These are phyloP conservation scores for Esox niger DNA, from an alignment of 2,113 vertebrate genomes.

Conservation along the genomic window DNA sequence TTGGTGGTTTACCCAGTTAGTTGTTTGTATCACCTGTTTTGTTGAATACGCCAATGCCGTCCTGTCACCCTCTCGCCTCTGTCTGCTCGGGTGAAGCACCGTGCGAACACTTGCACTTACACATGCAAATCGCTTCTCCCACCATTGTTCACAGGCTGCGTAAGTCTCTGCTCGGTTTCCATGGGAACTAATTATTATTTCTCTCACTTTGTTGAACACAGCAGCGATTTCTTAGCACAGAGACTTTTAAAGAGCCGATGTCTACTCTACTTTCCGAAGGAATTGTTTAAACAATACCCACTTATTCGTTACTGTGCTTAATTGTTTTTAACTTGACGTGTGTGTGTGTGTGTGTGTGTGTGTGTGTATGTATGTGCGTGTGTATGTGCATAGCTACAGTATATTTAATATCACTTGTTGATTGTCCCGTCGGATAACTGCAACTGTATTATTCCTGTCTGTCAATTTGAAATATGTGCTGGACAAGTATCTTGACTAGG, in stretches of 20 bases:
- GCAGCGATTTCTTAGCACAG: slow-evolving; percentile 21
- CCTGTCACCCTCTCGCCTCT: slow-evolving; percentile 11
- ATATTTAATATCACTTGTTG: not conserved
- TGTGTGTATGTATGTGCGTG: no score
- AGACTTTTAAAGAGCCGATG: slow-evolving; percentile 26
- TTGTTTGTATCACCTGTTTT: slow-evolving; percentile 18
- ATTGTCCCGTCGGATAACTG: not conserved
- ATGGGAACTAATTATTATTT: slow-evolving; percentile 51
- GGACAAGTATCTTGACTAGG: slow-evolving; percentile 8
- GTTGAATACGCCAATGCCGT: slow-evolving; percentile 24
- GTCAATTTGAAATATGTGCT: slow-evolving; percentile 17
- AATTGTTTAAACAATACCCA: slow-evolving; percentile 25
- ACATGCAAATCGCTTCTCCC: slow-evolving; percentile 28
- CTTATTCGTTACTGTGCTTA: slow-evolving; percentile 23
- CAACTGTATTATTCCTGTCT: not conserved
- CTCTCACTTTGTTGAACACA: slow-evolving; percentile 47
- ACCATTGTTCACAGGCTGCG: slow-evolving; percentile 21
- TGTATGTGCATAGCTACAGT: no score
- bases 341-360: slow-evolving; percentile 10
- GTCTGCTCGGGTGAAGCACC: not conserved
- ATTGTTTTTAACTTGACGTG: not conserved
- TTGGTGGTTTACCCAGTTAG: not conserved
- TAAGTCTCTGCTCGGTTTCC: slow-evolving; percentile 35
- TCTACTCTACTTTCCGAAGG: slow-evolving; percentile 11
- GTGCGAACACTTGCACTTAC: slow-evolving; percentile 20